These are phyloP conservation scores for Chaetodon trifascialis DNA, from an alignment of 2,113 vertebrate species.

Conservation along the genomic window DNA sequence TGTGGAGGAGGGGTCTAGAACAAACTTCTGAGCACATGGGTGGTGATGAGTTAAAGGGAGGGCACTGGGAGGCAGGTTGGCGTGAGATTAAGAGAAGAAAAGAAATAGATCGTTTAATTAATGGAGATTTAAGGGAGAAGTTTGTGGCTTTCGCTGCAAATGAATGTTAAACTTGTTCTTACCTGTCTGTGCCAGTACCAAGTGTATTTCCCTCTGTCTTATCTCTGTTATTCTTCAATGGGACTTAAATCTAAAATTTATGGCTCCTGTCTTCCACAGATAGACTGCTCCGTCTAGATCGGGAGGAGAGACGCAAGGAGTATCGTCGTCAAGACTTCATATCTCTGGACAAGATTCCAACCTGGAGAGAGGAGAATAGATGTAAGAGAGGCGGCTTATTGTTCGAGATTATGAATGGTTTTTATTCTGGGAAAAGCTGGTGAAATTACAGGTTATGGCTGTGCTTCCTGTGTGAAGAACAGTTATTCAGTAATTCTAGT, in stretches of 20 bases:
- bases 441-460: not conserved
- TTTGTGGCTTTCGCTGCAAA: conserved; percentile 6
- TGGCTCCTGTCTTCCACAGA: conserved; percentile 80
- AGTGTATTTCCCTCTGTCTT: not conserved
- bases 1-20: not conserved
- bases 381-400: conserved; percentile 81
- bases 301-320: conserved; percentile 94
- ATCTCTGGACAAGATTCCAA: conserved; percentile 87
- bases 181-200: not conserved
- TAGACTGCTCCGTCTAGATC: conserved; percentile 90
- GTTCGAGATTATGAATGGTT: not conserved
- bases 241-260: not conserved
- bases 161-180: not conserved
- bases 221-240: not conserved
- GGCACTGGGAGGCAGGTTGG: not conserved
- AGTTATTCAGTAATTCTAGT: not conserved
- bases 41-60: not conserved
- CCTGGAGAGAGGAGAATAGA: conserved; percentile 85
- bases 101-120: not conserved
- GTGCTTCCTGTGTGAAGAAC: not conserved
- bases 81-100: not conserved
- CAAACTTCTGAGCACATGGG: not conserved
- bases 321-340: conserved; percentile 87
- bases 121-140: not conserved
- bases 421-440: not conserved